Percentiles rank a stretch among this genome's conserved stretches.
Conservation (phyloP, 2,113 vertebrate species). For the Coracopsis vasa region DNA sequence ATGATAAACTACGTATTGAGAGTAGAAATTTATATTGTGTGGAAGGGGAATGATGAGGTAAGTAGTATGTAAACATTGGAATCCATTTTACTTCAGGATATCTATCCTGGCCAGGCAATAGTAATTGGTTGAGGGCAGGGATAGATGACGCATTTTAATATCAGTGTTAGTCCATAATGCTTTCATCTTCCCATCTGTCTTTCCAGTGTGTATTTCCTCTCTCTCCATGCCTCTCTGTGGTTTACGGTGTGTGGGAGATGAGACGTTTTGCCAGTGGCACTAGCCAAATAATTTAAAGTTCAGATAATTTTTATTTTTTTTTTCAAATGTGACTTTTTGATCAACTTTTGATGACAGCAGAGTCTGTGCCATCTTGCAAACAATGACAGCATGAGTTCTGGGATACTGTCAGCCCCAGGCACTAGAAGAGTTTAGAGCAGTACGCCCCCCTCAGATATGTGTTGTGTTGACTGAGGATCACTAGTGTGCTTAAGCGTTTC, state of each 20-base stretch:
- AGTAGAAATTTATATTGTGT: not conserved
- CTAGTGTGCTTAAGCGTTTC: not conserved
- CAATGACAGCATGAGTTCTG: not conserved
- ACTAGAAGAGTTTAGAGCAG: not conserved
- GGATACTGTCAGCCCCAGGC: not conserved
- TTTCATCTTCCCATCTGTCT: slow-evolving; percentile 50
- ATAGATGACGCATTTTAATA: slow-evolving; percentile 12
- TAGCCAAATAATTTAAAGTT: slow-evolving; percentile 47
- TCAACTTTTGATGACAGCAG: not conserved
- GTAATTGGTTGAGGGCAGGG: not conserved
- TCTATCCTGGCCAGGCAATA: not conserved
- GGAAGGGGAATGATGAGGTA: not conserved
- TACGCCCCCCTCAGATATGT: not conserved
- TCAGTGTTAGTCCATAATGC: not conserved
- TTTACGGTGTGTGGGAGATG: not conserved
- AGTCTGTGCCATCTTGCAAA: not conserved
- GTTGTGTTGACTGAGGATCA: not conserved
- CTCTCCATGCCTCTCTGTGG: not conserved
- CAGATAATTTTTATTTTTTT: not conserved
- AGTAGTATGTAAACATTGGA: not conserved
- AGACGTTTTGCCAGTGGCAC: slow-evolving; percentile 29
- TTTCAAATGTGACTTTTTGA: not conserved
- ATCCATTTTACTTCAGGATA: not conserved
- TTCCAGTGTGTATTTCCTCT: not conserved
- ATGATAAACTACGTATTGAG: not conserved